phyloP scores from a whole-genome alignment of 2,113 vertebrate genomes.

The Sander vitreus region DNA sequence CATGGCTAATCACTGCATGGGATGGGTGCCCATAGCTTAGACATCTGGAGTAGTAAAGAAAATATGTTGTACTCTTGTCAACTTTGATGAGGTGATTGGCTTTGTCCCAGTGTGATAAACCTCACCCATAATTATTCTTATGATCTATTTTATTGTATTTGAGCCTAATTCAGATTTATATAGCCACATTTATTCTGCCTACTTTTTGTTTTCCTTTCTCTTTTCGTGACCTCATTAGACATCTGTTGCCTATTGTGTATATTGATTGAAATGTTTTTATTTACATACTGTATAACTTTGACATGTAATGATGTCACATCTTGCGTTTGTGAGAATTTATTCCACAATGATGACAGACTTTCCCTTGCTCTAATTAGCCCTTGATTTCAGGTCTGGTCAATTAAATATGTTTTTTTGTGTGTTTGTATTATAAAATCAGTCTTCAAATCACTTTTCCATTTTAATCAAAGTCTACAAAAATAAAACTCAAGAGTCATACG shows the following conservation, averaged over 20 bases:
- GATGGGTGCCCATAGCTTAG: background rate
- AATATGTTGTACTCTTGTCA: background rate
- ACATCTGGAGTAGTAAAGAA: background rate
- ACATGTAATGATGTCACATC: background rate
- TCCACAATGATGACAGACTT: background rate
- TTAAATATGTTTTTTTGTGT: background rate
- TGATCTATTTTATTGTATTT: background rate
- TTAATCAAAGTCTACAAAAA: constrained; percentile 14
- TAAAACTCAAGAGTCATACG: background rate
- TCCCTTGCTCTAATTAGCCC: constrained; percentile 1
- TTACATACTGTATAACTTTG: background rate
- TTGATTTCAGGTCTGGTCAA: background rate
- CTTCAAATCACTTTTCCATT: background rate
- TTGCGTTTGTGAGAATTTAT: background rate
- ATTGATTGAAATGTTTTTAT: background rate
- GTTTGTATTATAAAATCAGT: background rate
- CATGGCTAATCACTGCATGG: background rate
- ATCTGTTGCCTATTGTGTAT: constrained; percentile 5
- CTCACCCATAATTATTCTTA: too few relatives aligned
- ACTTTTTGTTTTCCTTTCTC: background rate
- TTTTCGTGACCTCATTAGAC: background rate
- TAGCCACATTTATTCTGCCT: background rate
- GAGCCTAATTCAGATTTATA: background rate
- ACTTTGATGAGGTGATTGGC: background rate
- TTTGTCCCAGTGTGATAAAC: background rate